Conservation (phyloP, 1,140 invertebrate species). For the Diabrotica virgifera region DNA sequence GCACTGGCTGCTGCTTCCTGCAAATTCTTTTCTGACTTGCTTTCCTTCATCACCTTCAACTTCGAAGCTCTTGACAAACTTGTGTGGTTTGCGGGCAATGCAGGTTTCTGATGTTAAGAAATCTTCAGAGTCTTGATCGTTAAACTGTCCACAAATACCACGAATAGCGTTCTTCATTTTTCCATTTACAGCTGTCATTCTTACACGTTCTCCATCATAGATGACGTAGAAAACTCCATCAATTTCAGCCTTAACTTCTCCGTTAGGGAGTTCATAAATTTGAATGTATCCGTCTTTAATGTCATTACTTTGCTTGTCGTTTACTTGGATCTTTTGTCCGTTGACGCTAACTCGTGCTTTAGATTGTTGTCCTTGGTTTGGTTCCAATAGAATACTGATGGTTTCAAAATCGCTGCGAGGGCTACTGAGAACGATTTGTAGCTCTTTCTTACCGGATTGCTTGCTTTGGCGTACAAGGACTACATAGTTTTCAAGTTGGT, state of each 20-base stretch:
- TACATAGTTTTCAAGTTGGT: conserved; percentile 46
- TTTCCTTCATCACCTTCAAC: conserved; percentile 35
- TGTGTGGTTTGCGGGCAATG: conserved; percentile 49
- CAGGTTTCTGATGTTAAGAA: conserved; percentile 58
- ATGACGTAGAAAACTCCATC: conserved; percentile 51
- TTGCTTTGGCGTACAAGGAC: conserved; percentile 46
- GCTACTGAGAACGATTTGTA: conserved; percentile 43
- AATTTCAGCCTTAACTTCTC: conserved; percentile 52
- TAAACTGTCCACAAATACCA: conserved; percentile 65
- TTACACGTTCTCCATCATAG: conserved; percentile 55
- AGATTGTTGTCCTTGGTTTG: background rate
- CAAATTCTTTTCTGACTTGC: conserved; percentile 36
- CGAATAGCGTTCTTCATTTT: conserved; percentile 53
- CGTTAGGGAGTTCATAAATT: conserved; percentile 52
- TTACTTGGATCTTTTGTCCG: conserved; percentile 38
- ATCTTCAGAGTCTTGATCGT: conserved; percentile 56
- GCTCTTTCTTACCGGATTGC: conserved; percentile 38
- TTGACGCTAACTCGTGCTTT: conserved; percentile 43
- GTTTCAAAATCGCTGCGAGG: conserved; percentile 33
- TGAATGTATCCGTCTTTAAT: conserved; percentile 46
- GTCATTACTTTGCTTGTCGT: conserved; percentile 32
- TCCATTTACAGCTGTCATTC: conserved; percentile 46
- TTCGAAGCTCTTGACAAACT: conserved; percentile 57
- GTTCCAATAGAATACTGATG: conserved; percentile 39
- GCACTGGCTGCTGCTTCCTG: conserved; percentile 48